Conservation (phyloP, 2,797 vertebrate genomes). For the Artibeus lituratus region DNA sequence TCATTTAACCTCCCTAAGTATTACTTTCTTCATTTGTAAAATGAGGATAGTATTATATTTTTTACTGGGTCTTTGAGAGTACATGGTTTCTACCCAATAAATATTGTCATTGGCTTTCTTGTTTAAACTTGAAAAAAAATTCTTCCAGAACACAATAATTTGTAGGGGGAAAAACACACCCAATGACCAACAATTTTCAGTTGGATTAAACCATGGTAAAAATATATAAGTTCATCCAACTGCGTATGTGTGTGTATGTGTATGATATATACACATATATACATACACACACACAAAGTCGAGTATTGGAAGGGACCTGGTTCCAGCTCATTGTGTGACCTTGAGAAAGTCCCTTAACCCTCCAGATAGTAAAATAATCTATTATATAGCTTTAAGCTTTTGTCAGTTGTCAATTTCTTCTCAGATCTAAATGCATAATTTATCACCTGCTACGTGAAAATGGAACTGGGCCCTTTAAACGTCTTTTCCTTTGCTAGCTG, state of each 20-base stretch:
- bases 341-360: background rate
- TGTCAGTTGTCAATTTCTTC: background rate
- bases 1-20: background rate
- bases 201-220: background rate
- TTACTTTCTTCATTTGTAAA: conserved; percentile 14
- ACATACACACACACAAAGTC: background rate
- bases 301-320: background rate
- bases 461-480: background rate
- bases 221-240: background rate
- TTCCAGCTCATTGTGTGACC: background rate
- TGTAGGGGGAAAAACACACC: background rate
- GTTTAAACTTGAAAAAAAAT: background rate
- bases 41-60: background rate
- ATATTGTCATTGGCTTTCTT: background rate
- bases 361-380: background rate
- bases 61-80: background rate
- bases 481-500: background rate
- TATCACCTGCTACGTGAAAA: background rate
- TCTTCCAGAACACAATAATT: background rate
- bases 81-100: background rate
- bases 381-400: background rate
- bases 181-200: background rate
- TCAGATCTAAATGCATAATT: background rate
- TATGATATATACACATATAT: too few species aligned
- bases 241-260: background rate